A percentile compares a stretch with the other conserved stretches of the same genome.
phyloP scores from a whole-genome alignment of 1,140 invertebrate species.

The Schlechtendalia chinensis region DNA sequence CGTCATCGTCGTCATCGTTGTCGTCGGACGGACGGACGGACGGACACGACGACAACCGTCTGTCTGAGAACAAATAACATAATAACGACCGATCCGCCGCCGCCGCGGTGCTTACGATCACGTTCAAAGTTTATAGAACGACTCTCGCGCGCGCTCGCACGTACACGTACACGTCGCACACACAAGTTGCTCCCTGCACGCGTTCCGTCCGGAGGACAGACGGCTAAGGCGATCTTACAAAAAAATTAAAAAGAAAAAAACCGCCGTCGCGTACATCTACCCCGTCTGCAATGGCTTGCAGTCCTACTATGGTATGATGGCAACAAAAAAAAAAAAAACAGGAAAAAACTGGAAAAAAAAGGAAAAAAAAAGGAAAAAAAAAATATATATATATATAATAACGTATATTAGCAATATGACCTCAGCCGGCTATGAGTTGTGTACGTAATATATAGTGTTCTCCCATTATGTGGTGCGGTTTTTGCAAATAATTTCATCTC shows the following conservation, averaged over 20 bases:
- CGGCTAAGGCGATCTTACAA: not conserved
- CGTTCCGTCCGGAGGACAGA: conserved; percentile 7
- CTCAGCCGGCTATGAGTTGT: not conserved
- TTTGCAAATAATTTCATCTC: not conserved
- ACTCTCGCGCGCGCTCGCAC: not conserved
- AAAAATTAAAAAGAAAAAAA: not conserved
- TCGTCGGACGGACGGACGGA: too few relatives aligned
- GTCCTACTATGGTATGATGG: conserved; percentile 34
- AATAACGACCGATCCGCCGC: conserved; percentile 54
- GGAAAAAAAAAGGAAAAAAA: not conserved
- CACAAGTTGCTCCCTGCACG: conserved; percentile 26
- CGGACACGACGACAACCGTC: conserved; percentile 54
- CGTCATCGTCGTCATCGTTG: conserved; percentile 51
- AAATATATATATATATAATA: not conserved
- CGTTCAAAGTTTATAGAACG: conserved; percentile 50
- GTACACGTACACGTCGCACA: not conserved
- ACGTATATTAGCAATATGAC: conserved; percentile 31
- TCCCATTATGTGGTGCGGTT: not conserved
- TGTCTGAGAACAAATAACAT: conserved; percentile 49
- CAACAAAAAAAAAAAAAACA: not conserved
- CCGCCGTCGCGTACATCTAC: not conserved
- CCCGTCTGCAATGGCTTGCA: not conserved
- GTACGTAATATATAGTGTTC: not conserved
- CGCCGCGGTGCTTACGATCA: conserved; percentile 51
- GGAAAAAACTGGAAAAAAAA: not conserved